phyloP scores from a whole-genome alignment of 2,888 invertebrate species.

The Coelinius sp. region DNA sequence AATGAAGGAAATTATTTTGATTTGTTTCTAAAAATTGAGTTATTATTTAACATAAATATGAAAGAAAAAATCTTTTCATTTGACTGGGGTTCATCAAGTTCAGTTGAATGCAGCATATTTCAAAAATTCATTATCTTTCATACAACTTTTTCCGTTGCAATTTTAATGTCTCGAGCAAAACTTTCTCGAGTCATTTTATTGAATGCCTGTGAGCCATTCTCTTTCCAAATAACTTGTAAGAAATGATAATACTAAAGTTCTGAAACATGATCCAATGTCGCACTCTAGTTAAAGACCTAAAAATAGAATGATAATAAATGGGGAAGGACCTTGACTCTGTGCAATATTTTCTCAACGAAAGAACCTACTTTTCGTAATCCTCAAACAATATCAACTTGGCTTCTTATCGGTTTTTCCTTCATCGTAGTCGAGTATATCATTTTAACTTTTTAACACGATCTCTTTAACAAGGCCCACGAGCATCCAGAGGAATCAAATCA shows the following conservation, averaged over 20 bases:
- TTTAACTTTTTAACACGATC: constrained; percentile 74
- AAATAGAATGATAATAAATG: neutral
- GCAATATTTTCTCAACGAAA: neutral
- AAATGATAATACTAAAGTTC: neutral
- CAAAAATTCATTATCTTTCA: too few relatives aligned
- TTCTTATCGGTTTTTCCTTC: constrained; percentile 65
- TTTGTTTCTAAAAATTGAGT: too few relatives aligned
- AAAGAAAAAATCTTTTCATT: neutral
- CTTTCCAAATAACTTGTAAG: neutral
- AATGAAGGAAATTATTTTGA: neutral
- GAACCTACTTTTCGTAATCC: constrained; percentile 57
- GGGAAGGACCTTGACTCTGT: neutral
- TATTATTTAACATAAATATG: too few relatives aligned
- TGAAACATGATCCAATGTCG: neutral
- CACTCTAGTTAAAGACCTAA: neutral
- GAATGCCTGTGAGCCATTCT: too few relatives aligned
- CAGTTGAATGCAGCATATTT: too few relatives aligned
- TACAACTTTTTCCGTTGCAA: too few relatives aligned
- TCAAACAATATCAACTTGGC: constrained; percentile 56
- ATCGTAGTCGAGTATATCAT: constrained; percentile 72
- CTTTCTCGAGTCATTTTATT: neutral
- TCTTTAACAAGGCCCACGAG: constrained; percentile 74
- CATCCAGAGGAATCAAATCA: constrained; percentile 81
- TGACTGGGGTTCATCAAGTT: neutral
- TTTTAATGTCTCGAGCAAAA: neutral